Evolutionary conservation across 2,888 invertebrate genomes (phyloP), one percentile per base, ranked within the genome.

Genomic region (Chydorus sphaericus): DNA sequence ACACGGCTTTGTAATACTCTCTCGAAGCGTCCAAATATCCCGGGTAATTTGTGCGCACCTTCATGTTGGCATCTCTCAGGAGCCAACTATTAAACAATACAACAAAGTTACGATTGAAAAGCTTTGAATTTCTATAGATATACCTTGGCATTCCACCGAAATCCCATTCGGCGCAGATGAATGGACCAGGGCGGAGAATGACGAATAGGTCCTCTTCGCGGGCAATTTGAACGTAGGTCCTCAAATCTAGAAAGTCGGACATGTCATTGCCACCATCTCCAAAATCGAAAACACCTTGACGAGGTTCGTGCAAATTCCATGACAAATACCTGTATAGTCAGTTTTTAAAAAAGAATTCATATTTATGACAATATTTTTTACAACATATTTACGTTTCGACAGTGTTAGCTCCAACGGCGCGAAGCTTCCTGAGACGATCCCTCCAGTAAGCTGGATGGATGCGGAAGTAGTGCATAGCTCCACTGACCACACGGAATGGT

Each of bases 91-190:
- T n/a, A n/a, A n/a, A n/a, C 10, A 33, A 11, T 11, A 11, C n/a
- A 33, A 14, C 36, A 11, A 33, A 14, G n/a, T 11, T 11, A 11
- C n/a, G 36, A 33, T 33, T 11, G 10, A 33, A 33, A 14, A 33
- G 10, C n/a, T 33, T 33, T 11, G 36, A 33, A 14, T 10, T 11
- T 11, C 10, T 33, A 14, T 11, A 33, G n/a, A 11, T n/a, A 50
- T 59, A 67, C 67, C 67, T 68, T 8, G 70, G 70, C 48, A 70
- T 60, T 4, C 70, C 70, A 16, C 70, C 70, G 56, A 68, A 69
- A 14, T 77, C 77, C 74, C 75, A 76, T 63, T 77, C 77, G 6
- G 72, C 71, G 65, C 76, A 76, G 58, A 76, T 75, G 63, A 75
- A 77, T 1, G 76, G 76, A 1, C 77, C 77, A 11, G 75, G 70